Base-by-base conservation (phyloP, 2,888 invertebrate species). In the Parnassius apollo region DNA sequence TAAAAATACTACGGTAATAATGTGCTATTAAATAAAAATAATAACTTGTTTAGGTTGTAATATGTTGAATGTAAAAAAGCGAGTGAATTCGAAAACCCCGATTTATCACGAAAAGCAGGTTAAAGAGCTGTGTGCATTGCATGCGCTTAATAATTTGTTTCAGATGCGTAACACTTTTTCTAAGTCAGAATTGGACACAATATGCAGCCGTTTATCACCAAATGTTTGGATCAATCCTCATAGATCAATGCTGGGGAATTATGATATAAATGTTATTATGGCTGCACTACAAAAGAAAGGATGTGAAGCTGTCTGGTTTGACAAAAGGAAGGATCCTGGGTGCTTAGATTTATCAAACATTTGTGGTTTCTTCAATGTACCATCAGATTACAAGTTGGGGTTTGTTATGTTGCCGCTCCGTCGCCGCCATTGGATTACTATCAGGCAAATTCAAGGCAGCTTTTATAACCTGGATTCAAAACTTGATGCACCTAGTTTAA, bases 221-320 rank as follows among this genome's bases (percentile, higher is more conserved):
- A 95, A 96, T 82, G 95, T 96, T 22, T 97, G 97, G 95, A 95
- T 98, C 68, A 99, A 99, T 91, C 99, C 98, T 0, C 99, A 99
- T 84, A 95, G 96, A 76, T 98, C 98, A 12, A 87, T 97, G 75
- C 91, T 99, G 65, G 99, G 99, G 51, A 99, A 99, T 90, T 99
- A 99, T 92, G 99, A 99, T 87, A 96, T 99, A 66, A 99, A 99
- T 91, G 98, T 99, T 11, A 95, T 99, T 61, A 98, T 99, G 96
- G 96, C 97, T 67, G 99, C 99, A 0, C 86, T 99, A 52, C 97
- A 98, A 80, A 93, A 93, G 63, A 95, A 95, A 81, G 95, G 96
- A 13, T 96, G 94, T 79, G 97, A 97, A 82, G 96, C 97, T n/a
- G 93, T 97, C 63, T 99, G 99, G 99, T 99, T 98, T 92, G 99